Evolutionary conservation across 2,888 invertebrate species (phyloP).

Genomic region (Orthosia incerta): DNA sequence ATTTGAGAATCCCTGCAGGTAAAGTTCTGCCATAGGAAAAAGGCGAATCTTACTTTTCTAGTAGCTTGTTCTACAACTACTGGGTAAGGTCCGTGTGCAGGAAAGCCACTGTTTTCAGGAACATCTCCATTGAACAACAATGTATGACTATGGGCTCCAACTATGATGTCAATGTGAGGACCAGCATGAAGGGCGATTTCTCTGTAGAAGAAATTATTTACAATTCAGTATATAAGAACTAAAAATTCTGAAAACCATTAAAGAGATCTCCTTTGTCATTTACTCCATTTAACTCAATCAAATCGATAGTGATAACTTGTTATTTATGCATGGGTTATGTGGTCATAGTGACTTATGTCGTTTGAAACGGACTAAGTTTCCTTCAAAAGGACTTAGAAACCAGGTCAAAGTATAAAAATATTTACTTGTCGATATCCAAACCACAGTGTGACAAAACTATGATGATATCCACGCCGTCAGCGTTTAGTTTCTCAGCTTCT

Average conservation of each 20-base stretch:
- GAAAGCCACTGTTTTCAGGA: slow-evolving; percentile 88
- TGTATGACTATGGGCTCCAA: slow-evolving; percentile 96
- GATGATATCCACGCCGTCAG: slow-evolving; percentile 93
- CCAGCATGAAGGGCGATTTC: slow-evolving; percentile 93
- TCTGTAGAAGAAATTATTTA: slow-evolving; percentile 69
- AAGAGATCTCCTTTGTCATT: background rate
- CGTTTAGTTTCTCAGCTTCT: slow-evolving; percentile 92
- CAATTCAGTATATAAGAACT: background rate
- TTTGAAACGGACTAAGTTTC: too few relatives aligned
- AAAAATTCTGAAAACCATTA: background rate
- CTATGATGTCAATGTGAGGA: slow-evolving; percentile 94
- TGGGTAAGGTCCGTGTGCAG: slow-evolving; percentile 93
- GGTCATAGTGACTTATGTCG: too few relatives aligned
- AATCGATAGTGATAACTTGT: too few relatives aligned
- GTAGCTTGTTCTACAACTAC: slow-evolving; percentile 91
- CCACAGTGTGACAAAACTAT: slow-evolving; percentile 96
- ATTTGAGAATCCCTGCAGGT: too few relatives aligned
- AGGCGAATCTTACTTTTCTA: slow-evolving; percentile 76
- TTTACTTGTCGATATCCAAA: slow-evolving; percentile 92
- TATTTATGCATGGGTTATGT: too few relatives aligned
- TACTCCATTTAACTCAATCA: too few relatives aligned
- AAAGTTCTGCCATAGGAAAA: too few relatives aligned
- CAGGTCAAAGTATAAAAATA: background rate
- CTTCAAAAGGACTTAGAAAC: too few relatives aligned
- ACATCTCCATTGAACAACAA: slow-evolving; percentile 92